phyloP scores from a whole-genome alignment of 2,113 vertebrate genomes.

The Chaenogobius annularis region DNA sequence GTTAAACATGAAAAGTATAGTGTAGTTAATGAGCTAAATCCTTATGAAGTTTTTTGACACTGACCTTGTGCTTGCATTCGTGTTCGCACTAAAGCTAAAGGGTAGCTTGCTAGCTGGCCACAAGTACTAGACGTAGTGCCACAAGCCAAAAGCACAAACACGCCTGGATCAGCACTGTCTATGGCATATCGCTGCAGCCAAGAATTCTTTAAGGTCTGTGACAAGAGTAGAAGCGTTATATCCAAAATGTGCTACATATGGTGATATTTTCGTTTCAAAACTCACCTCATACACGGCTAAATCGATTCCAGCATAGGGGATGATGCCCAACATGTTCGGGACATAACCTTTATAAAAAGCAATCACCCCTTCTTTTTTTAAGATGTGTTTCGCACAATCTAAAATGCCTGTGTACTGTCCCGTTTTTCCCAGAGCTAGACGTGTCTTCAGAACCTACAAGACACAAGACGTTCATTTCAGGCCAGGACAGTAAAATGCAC shows the following conservation, averaged over 20 bases:
- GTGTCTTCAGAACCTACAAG: constrained; percentile 90
- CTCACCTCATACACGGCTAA: constrained; percentile 93
- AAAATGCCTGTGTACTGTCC: constrained; percentile 88
- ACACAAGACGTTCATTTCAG: constrained; percentile 5
- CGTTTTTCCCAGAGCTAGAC: constrained; percentile 88
- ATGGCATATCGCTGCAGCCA: constrained; percentile 90
- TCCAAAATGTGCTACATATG: not conserved
- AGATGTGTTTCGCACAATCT: constrained; percentile 87
- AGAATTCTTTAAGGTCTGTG: constrained; percentile 90
- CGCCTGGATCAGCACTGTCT: constrained; percentile 89
- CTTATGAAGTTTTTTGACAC: constrained; percentile 15
- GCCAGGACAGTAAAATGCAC: not conserved
- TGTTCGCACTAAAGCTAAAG: constrained; percentile 91
- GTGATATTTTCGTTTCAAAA: not conserved
- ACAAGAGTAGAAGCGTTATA: constrained; percentile 7
- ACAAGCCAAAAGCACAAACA: constrained; percentile 93
- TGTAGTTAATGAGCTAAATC: no score
- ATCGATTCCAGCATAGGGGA: constrained; percentile 95
- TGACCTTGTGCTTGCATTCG: constrained; percentile 97
- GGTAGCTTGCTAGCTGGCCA: constrained; percentile 93
- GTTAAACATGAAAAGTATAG: not conserved
- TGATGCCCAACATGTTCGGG: constrained; percentile 96
- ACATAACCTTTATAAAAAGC: constrained; percentile 97
- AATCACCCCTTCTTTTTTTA: constrained; percentile 82
- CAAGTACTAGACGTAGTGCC: constrained; percentile 96